Conservation (phyloP, 2,888 invertebrate species). For the Ditula angustiorana region DNA sequence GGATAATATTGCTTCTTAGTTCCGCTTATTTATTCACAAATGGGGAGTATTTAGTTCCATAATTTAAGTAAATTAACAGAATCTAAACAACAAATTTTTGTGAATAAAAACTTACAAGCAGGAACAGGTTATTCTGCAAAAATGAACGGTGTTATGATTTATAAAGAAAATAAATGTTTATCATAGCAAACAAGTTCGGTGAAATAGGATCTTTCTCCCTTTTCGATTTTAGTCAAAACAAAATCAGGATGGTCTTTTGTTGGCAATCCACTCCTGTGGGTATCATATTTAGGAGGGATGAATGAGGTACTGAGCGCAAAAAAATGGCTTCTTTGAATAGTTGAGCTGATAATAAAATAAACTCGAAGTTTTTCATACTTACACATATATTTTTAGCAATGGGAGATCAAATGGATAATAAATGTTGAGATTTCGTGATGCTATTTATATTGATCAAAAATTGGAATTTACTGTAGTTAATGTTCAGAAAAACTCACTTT, state of each 20-base stretch:
- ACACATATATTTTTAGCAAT: too few relatives aligned
- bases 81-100: too few relatives aligned
- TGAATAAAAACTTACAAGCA: not conserved
- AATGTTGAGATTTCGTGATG: too few relatives aligned
- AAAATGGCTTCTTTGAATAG: conserved; percentile 39
- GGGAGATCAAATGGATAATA: too few relatives aligned
- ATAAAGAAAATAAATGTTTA: conserved; percentile 37
- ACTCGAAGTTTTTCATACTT: not conserved
- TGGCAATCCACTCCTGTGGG: conserved; percentile 76
- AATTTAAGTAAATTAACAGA: too few relatives aligned
- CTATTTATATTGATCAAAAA: too few relatives aligned
- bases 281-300: conserved; percentile 76
- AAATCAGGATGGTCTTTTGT: conserved; percentile 80
- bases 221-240: conserved; percentile 81
- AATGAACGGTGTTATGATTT: conserved; percentile 26
- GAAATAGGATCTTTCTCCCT: conserved; percentile 71
- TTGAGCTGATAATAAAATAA: not conserved
- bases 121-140: conserved; percentile 3
- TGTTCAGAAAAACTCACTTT: too few relatives aligned
- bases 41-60: too few relatives aligned
- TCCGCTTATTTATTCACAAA: too few relatives aligned
- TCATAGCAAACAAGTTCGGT: conserved; percentile 66
- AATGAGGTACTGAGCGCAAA: conserved; percentile 58
- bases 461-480: too few relatives aligned
- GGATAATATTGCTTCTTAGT: too few relatives aligned